phyloP scores from a whole-genome alignment of 2,888 invertebrate genomes.

The Agonopterix heracliana region DNA sequence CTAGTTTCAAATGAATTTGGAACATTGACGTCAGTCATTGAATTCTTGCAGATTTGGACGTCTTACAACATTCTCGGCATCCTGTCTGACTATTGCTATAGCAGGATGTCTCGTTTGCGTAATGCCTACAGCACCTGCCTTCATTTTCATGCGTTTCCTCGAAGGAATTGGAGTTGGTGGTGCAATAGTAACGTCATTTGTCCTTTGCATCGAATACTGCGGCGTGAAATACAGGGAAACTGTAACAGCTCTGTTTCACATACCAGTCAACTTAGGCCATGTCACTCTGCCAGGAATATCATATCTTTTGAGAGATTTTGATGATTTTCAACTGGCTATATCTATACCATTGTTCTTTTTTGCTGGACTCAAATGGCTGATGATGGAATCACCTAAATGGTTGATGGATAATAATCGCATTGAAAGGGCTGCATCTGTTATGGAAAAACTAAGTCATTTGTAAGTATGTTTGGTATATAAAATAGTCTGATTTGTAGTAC shows the following conservation, averaged over 20 bases:
- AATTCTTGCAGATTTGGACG: constrained; percentile 47
- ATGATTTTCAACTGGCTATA: constrained; percentile 43
- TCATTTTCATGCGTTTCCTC: constrained; percentile 41
- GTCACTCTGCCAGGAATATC: constrained; percentile 45
- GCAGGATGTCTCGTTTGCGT: constrained; percentile 38
- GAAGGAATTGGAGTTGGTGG: constrained; percentile 55
- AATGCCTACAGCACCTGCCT: constrained; percentile 38
- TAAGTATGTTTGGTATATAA: constrained; percentile 12
- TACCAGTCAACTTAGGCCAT: constrained; percentile 52
- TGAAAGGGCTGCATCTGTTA: constrained; percentile 33
- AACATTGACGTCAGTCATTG: too few relatives aligned
- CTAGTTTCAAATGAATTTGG: too few relatives aligned
- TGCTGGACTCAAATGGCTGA: constrained; percentile 28
- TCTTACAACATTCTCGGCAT: constrained; percentile 28
- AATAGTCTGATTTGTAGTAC: background rate
- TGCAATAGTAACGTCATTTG: constrained; percentile 48
- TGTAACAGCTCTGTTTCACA: constrained; percentile 45
- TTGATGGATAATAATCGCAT: constrained; percentile 42
- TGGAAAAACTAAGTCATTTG: constrained; percentile 36
- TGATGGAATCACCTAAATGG: constrained; percentile 59
- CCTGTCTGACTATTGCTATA: constrained; percentile 30
- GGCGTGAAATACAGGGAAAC: constrained; percentile 41
- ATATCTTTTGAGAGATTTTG: constrained; percentile 44
- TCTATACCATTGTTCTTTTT: constrained; percentile 47
- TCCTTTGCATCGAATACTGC: constrained; percentile 49